Evolutionary conservation across 1,140 invertebrate genomes (phyloP).

Genomic region (Acyrthosiphon pisum): DNA sequence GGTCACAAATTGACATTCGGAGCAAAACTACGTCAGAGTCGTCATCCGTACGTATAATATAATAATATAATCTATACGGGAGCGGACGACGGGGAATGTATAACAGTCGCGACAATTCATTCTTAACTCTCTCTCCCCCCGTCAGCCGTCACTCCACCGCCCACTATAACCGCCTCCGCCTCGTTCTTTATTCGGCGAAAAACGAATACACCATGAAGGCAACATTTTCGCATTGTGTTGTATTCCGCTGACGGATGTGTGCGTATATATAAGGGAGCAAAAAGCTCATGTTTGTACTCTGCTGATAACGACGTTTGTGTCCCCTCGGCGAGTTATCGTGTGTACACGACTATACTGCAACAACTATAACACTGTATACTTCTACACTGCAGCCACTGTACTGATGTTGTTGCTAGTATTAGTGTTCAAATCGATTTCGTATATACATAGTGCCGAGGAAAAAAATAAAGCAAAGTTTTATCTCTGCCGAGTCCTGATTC

Average conservation of each 20-base stretch:
- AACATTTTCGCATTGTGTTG: slow-evolving; percentile 23
- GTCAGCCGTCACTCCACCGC: neutral
- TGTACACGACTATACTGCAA: neutral
- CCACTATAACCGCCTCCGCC: neutral
- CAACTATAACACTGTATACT: neutral
- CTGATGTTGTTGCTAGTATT: neutral
- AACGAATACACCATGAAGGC: slow-evolving; percentile 40
- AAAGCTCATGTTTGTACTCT: slow-evolving; percentile 47
- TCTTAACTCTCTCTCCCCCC: neutral
- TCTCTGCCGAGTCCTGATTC: neutral
- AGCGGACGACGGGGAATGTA: neutral
- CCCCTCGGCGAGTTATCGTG: slow-evolving; percentile 22
- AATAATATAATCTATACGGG: neutral
- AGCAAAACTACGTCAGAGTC: neutral
- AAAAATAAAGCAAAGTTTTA: neutral
- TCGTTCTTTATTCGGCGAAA: slow-evolving; percentile 25
- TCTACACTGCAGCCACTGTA: no score
- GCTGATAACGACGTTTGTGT: slow-evolving; percentile 45
- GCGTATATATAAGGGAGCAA: neutral
- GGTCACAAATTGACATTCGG: slow-evolving; percentile 16
- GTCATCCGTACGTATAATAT: neutral
- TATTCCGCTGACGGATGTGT: slow-evolving; percentile 27
- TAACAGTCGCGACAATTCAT: slow-evolving; percentile 7
- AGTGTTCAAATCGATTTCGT: slow-evolving; percentile 4
- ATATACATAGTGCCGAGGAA: neutral